Evolutionary conservation across 1,140 invertebrate genomes (phyloP).

Genomic region (Planococcus citri): DNA sequence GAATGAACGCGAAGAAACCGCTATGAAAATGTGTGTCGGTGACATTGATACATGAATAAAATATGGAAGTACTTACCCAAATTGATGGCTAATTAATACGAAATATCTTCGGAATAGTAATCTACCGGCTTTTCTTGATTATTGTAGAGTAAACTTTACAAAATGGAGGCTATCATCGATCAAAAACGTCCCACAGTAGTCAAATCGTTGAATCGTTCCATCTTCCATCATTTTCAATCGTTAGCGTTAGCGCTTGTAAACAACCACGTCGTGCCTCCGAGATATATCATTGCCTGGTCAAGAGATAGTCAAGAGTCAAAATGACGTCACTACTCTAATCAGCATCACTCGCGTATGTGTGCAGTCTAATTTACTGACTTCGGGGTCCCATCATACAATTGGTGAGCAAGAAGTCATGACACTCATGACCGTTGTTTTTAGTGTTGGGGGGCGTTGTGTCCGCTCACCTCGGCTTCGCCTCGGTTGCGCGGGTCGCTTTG

Average conservation of each 20-base stretch:
- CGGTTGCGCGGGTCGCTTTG: too few relatives aligned
- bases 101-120: neutral
- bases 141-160: neutral
- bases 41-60: neutral
- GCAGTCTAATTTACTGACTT: too few relatives aligned
- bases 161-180: conserved; percentile 19
- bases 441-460: too few relatives aligned
- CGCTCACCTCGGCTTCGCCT: too few relatives aligned
- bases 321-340: too few relatives aligned
- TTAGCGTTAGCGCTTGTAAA: neutral
- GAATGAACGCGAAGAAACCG: neutral
- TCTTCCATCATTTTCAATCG: neutral
- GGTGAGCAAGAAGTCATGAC: too few relatives aligned
- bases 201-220: neutral
- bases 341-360: too few relatives aligned
- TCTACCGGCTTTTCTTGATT: neutral
- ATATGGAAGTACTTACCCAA: neutral
- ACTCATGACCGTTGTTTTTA: too few relatives aligned
- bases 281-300: neutral
- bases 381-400: too few relatives aligned
- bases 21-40: neutral
- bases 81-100: neutral
- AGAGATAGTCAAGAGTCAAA: too few relatives aligned
- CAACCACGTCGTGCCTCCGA: neutral
- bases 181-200: neutral